Evolutionary conservation across 2,113 vertebrate genomes (phyloP).

Genomic region (Cebus imitator): DNA sequence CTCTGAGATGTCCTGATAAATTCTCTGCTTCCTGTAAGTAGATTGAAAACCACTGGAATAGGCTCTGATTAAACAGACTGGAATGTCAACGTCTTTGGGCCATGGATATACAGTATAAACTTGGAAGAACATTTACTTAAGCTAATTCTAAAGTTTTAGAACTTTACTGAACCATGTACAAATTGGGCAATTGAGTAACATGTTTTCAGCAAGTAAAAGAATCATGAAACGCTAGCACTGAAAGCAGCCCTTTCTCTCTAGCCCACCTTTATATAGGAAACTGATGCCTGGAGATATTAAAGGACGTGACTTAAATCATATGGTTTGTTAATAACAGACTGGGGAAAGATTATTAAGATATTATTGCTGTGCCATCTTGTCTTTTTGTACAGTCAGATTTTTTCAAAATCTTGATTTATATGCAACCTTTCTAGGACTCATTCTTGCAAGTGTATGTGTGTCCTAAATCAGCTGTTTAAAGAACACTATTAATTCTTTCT

Average conservation of each 20-base stretch:
- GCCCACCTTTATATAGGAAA: neutral
- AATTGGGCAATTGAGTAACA: neutral
- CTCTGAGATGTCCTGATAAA: neutral
- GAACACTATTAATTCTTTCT: conserved; percentile 29
- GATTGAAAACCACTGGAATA: neutral
- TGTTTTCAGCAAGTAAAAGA: neutral
- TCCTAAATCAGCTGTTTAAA: neutral
- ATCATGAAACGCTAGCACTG: neutral
- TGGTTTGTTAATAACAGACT: neutral
- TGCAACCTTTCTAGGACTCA: neutral
- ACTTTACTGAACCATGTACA: neutral
- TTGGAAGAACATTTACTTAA: neutral
- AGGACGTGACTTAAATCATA: neutral
- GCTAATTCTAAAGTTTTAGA: neutral
- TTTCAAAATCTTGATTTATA: conserved; percentile 42
- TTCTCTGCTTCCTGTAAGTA: neutral
- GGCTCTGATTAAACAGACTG: neutral
- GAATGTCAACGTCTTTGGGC: neutral
- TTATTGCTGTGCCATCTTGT: neutral
- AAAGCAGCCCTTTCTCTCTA: neutral
- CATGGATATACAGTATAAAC: neutral
- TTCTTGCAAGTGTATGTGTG: neutral
- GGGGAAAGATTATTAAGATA: neutral
- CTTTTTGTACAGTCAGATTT: neutral
- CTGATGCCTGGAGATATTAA: neutral